phyloP scores from a whole-genome alignment of 2,797 vertebrate genomes.

The Sebastes trivittatus region DNA sequence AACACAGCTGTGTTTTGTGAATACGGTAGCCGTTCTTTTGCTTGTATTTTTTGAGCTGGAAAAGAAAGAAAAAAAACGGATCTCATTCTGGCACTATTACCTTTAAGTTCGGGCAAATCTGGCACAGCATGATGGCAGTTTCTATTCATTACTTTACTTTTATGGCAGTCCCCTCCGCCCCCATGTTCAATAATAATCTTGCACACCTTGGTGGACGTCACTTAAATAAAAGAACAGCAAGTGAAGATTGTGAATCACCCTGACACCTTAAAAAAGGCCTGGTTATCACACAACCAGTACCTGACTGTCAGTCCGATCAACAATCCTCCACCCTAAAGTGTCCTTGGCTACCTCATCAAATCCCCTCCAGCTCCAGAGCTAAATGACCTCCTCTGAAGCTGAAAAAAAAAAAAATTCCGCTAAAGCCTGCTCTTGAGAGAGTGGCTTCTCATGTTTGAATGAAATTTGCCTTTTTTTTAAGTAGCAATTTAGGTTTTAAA shows the following conservation, averaged over 20 bases:
- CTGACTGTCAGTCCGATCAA: background rate
- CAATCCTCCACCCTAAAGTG: background rate
- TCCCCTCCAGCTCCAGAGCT: background rate
- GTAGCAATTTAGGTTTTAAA: background rate
- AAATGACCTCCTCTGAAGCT: background rate
- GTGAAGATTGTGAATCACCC: background rate
- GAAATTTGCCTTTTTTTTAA: background rate
- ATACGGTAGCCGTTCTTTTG: background rate
- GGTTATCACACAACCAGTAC: background rate
- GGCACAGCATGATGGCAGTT: background rate
- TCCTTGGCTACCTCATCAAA: constrained; percentile 10
- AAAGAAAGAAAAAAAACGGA: background rate
- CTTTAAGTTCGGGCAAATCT: background rate
- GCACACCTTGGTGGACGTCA: background rate
- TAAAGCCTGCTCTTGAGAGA: background rate
- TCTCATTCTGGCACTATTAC: background rate
- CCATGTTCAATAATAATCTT: background rate
- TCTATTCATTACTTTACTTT: background rate
- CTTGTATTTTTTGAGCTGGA: background rate
- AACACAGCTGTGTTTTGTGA: background rate
- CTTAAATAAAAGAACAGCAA: background rate
- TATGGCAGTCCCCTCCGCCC: background rate
- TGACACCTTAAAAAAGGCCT: background rate
- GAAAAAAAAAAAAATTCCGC: background rate
- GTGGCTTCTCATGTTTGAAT: background rate